Conservation (phyloP, 1,140 invertebrate species). For the Polypedilum pembai region DNA sequence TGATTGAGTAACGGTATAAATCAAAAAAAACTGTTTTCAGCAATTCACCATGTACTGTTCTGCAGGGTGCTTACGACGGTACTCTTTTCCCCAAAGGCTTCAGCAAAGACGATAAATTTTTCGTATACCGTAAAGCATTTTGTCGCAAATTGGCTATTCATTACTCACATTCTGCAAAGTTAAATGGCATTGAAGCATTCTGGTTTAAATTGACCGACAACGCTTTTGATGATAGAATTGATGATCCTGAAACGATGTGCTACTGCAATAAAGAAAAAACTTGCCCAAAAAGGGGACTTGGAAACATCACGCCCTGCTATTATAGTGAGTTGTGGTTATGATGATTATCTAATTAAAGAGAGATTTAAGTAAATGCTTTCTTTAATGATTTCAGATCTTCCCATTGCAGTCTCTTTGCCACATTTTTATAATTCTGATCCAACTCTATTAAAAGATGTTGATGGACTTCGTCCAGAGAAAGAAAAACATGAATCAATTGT, state of each 20-base stretch:
- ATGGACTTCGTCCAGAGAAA: constrained; percentile 55
- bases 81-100: constrained; percentile 52
- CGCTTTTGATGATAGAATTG: constrained; percentile 47
- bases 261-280: constrained; percentile 51
- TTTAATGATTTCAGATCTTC: constrained; percentile 50
- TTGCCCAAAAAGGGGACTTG: constrained; percentile 56
- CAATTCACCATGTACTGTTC: constrained; percentile 49
- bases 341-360: constrained; percentile 25
- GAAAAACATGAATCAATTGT: constrained; percentile 47
- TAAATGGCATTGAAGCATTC: constrained; percentile 39
- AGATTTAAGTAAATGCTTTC: neutral
- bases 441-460: constrained; percentile 52
- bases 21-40: constrained; percentile 30
- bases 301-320: constrained; percentile 62
- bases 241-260: constrained; percentile 36
- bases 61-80: constrained; percentile 56
- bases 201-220: constrained; percentile 47
- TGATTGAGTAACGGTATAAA: neutral
- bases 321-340: constrained; percentile 51
- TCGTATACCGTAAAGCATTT: constrained; percentile 58
- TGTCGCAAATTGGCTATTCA: constrained; percentile 55
- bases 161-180: constrained; percentile 39
- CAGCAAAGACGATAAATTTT: constrained; percentile 46
- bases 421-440: constrained; percentile 69
- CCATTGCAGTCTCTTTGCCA: constrained; percentile 63